Base-by-base conservation (phyloP, 2,113 vertebrate species). In the Penelope pileata region DNA sequence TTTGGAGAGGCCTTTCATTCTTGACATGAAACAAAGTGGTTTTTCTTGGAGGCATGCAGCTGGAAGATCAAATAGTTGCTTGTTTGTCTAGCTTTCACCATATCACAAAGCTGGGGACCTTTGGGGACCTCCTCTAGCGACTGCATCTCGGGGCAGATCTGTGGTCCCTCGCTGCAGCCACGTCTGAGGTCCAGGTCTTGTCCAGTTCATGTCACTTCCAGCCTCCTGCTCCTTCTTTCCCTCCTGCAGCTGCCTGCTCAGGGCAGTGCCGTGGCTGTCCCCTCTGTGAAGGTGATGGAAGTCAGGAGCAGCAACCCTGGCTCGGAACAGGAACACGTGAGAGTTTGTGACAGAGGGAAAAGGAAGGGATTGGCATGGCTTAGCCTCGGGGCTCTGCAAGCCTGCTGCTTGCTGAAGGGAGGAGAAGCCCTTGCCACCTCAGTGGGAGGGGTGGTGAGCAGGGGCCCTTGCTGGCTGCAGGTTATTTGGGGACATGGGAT, bases 21-120 rank as follows among this genome's bases (percentile, higher is more conserved):
- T n/a, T 66, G 40, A 3, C 18, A 30, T 59, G 32, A 62, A 69
- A 45, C 9, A 5, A 12, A 23, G 12, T 27, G 7, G 42, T 2
- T 36, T 80, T 68, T 63, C 53, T n/a, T 12, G 13, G 27, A 54
- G 53, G 67, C 27, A 4, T 23, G 18, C 24, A 16, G 21, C 0
- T 81, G 82, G 59, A 69, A 92, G 68, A 56, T 24, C 17, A 43
- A 40, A 19, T 0, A 32, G 38, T 48, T 23, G 0, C 16, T 18
- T 38, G 3, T 47, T 23, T 36, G 12, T 12, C 30, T 40, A 42
- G 45, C n/a, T 73, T 34, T 60, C 23, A 26, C 22, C 0, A 1
- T 29, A 24, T 11, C 14, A 4, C 27, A 8, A 18, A 34, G 21
- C 43, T 19, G 5, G 54, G 18, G 15, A 1, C 2, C 1, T 40